Percentiles rank a stretch among this genome's conserved stretches.
Conservation (phyloP, 2,797 vertebrate species). For the Chromis chromis region DNA sequence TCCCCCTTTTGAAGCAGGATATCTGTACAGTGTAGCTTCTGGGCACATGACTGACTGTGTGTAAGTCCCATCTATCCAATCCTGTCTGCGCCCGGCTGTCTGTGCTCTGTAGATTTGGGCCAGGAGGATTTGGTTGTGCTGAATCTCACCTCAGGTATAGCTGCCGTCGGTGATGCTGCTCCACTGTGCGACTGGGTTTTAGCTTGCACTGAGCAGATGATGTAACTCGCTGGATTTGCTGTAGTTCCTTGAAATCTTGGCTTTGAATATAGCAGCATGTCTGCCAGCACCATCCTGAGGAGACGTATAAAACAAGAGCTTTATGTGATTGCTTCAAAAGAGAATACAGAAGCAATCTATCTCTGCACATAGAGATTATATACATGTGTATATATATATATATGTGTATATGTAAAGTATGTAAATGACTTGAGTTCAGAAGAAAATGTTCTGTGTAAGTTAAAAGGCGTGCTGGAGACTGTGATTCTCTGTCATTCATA, state of each 20-base stretch:
- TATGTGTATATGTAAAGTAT: too few relatives aligned
- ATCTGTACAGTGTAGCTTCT: constrained; percentile 19
- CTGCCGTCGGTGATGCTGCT: background rate
- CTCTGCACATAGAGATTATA: background rate
- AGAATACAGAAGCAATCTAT: constrained; percentile 8
- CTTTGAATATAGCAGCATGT: constrained; percentile 19
- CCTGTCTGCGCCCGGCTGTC: constrained; percentile 49
- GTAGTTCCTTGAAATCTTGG: constrained; percentile 46
- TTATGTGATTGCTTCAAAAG: constrained; percentile 34
- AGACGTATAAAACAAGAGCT: constrained; percentile 19
- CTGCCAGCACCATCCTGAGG: constrained; percentile 7
- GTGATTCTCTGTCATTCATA: constrained; percentile 20
- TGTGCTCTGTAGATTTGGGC: constrained; percentile 70
- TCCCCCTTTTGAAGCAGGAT: constrained; percentile 21
- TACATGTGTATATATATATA: too few relatives aligned
- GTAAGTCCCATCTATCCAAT: constrained; percentile 44
- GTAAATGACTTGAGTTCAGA: background rate
- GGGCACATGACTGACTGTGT: constrained; percentile 38
- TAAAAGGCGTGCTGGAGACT: constrained; percentile 9
- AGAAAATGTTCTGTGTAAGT: background rate
- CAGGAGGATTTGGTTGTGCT: constrained; percentile 73
- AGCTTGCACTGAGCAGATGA: constrained; percentile 15
- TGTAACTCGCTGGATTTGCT: constrained; percentile 3
- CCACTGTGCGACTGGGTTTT: background rate
- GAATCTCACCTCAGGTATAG: constrained; percentile 57